Evolutionary conservation across 1,140 invertebrate species (phyloP).

Genomic region (Theocolax elegans): DNA sequence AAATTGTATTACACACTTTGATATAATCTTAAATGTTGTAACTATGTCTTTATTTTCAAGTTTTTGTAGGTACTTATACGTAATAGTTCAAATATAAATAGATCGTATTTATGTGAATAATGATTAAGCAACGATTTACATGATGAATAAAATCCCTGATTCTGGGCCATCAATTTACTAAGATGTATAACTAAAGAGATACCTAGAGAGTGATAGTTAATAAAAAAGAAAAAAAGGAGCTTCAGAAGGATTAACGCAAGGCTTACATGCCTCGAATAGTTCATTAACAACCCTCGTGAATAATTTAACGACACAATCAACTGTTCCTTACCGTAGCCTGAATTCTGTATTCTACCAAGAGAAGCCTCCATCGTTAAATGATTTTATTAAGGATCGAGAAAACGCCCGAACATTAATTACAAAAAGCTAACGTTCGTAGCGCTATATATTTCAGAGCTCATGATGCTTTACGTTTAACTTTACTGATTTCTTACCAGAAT

Average conservation of each 20-base stretch:
- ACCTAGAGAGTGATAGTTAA: background rate
- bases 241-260: background rate
- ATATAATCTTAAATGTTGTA: too few species aligned
- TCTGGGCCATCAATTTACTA: background rate
- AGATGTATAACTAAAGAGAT: slow-evolving; percentile 5
- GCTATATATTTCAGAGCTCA: too few species aligned
- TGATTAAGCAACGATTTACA: too few species aligned
- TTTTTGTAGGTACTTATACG: too few species aligned
- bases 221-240: background rate
- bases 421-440: background rate
- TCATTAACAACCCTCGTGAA: slow-evolving; percentile 24
- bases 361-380: background rate
- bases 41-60: too few species aligned
- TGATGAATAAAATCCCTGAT: background rate
- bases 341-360: background rate
- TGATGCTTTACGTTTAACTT: too few species aligned
- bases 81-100: too few species aligned
- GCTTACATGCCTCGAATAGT: slow-evolving; percentile 15
- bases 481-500: too few species aligned
- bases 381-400: slow-evolving; percentile 6
- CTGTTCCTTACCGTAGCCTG: too few species aligned
- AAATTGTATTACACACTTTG: too few species aligned
- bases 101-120: too few species aligned
- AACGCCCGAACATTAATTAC: slow-evolving; percentile 6
- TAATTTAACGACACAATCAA: slow-evolving; percentile 29